Conservation (phyloP, 2,888 invertebrate species). For the Apantesis nais region DNA sequence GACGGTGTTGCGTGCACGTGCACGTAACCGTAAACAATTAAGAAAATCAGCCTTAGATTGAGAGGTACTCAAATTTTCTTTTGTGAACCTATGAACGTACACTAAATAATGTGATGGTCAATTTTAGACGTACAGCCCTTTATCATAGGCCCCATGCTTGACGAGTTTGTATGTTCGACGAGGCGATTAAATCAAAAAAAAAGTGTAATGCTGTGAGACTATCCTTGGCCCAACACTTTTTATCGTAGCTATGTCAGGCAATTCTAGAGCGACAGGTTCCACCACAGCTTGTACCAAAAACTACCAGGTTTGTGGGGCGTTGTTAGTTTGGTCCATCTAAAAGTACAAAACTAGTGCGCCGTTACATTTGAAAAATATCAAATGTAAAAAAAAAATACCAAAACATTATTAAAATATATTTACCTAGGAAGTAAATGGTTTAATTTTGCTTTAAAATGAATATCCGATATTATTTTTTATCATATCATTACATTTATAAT, state of each 20-base stretch:
- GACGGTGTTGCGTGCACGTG: neutral
- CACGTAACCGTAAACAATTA: neutral
- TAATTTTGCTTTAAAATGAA: neutral
- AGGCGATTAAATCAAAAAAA: no score
- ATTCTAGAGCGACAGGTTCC: no score
- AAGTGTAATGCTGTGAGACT: no score
- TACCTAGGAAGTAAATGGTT: neutral
- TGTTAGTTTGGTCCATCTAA: no score
- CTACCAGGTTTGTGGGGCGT: no score
- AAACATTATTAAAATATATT: neutral
- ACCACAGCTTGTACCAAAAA: no score
- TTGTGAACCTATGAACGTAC: neutral
- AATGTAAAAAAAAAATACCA: neutral
- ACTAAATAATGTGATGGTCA: neutral
- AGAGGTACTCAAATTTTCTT: neutral
- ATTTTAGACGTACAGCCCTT: neutral
- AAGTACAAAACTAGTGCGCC: no score
- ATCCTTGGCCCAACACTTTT: no score
- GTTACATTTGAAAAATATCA: neutral
- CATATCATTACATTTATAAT: no score
- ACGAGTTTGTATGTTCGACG: no score
- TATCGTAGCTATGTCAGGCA: no score
- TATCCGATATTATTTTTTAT: neutral
- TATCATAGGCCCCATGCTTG: no score
- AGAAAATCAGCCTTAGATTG: neutral